Base-by-base conservation (phyloP, 2,797 vertebrate species). In the Pipistrellus kuhlii region DNA sequence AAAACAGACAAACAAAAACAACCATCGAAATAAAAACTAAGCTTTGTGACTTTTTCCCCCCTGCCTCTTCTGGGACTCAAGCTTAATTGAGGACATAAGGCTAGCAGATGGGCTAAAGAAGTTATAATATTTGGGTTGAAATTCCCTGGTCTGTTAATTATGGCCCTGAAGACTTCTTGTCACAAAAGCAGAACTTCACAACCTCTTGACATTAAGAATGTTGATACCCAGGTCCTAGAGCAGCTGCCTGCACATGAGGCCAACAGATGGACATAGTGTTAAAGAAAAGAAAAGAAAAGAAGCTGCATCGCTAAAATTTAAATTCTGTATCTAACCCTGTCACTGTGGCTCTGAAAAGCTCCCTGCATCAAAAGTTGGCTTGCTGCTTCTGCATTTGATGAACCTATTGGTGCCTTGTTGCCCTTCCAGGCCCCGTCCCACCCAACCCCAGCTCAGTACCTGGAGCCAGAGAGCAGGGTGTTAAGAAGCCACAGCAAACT, bases 91-190 rank as follows among this genome's bases (percentile, higher is more conserved):
- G 80, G 80, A 91, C 96, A 96, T 95, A 95, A 96, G 96, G 93
- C 51, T 69, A 85, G 71, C 97, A 97, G 94, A 96, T 97, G 96
- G 93, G 71, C 55, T 95, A 93, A 97, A 96, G 94, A 95, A 93
- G 91, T 91, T 97, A 48, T 27, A 96, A 80, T 97, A 96, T 93
- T 97, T 95, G 91, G 59, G 75, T 78, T 93, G 95, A 93, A 97
- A 96, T 96, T 94, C 88, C 66, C 94, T 66, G 44, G 69, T 94
- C 90, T 93, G 85, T 84, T 96, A 93, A 96, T 95, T 96, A 93
- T 20, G 83, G 80, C 93, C 90, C 94, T 27, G 82, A 96, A 97
- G 91, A 95, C 83, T 86, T 83, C 89, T 94, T 95, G 91, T 96
- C 95, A 96, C 95, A 94, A 93, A 93, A 89, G 88, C 90, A 95